phyloP scores from a whole-genome alignment of 2,888 invertebrate species.

The Pseudoips prasinana region DNA sequence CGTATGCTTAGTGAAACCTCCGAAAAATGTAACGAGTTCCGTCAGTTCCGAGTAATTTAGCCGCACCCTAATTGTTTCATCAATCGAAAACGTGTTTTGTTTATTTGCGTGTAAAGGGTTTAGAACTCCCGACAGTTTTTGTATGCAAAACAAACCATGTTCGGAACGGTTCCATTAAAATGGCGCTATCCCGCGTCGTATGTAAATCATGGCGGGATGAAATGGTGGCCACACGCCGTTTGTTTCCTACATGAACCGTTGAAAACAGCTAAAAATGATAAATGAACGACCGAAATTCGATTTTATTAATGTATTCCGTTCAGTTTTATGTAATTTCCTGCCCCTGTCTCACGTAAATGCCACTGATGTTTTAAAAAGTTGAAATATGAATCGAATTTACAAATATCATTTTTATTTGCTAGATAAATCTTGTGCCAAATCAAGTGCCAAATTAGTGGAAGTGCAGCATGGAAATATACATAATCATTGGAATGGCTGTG shows the following conservation, averaged over 20 bases:
- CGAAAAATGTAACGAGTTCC: background rate
- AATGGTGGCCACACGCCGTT: conserved; percentile 29
- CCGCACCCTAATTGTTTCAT: conserved; percentile 17
- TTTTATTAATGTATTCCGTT: conserved; percentile 27
- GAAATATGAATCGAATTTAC: no score
- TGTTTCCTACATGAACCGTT: conserved; percentile 25
- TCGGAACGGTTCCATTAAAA: conserved; percentile 52
- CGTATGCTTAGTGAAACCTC: background rate
- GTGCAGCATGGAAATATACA: conserved; percentile 67
- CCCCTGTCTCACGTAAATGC: conserved; percentile 19
- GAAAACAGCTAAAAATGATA: conserved; percentile 52
- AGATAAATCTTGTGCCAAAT: conserved; percentile 36
- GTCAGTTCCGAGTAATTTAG: conserved; percentile 4
- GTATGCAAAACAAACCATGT: conserved; percentile 53
- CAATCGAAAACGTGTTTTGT: conserved; percentile 20
- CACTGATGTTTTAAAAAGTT: conserved; percentile 33
- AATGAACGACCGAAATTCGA: conserved; percentile 41
- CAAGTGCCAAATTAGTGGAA: conserved; percentile 35
- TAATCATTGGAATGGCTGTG: conserved; percentile 66
- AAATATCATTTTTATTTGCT: no score
- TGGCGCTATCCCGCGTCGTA: conserved; percentile 36
- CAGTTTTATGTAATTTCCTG: conserved; percentile 10
- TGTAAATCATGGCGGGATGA: conserved; percentile 49
- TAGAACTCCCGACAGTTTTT: conserved; percentile 34
- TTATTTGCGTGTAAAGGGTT: conserved; percentile 20